Conservation (phyloP, 2,797 vertebrate genomes). For the Australoheros facetus region DNA sequence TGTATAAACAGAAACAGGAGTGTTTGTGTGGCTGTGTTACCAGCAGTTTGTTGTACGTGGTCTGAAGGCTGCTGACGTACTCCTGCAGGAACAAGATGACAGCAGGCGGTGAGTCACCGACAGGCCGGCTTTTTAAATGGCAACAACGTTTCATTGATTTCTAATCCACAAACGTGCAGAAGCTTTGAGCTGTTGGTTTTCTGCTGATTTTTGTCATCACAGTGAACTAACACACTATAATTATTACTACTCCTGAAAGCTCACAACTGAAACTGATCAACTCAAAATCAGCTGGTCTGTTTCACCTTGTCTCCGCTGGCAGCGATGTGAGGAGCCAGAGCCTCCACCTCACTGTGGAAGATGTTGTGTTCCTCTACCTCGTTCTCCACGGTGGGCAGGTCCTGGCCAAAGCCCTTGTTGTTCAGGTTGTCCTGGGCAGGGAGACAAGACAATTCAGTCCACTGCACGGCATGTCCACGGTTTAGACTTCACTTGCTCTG, state of each 20-base stretch:
- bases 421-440: slow-evolving; percentile 81
- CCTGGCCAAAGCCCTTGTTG: slow-evolving; percentile 88
- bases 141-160: too few relatives aligned
- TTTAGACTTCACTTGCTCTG: neutral
- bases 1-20: neutral
- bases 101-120: neutral
- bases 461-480: neutral
- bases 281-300: neutral
- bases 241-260: too few relatives aligned
- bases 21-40: slow-evolving; percentile 74
- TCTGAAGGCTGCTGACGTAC: slow-evolving; percentile 79
- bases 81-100: slow-evolving; percentile 78
- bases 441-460: neutral
- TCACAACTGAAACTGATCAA: too few relatives aligned
- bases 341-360: slow-evolving; percentile 96
- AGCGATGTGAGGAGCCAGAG: slow-evolving; percentile 88
- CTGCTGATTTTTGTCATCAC: too few relatives aligned
- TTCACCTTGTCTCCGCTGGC: slow-evolving; percentile 83
- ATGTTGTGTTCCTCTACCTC: slow-evolving; percentile 96
- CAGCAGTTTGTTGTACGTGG: slow-evolving; percentile 92
- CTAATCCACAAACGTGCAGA: too few relatives aligned
- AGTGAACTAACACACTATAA: too few relatives aligned
- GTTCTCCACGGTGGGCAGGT: slow-evolving; percentile 89
- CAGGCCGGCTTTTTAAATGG: neutral
- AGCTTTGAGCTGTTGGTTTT: too few relatives aligned